phyloP scores from a whole-genome alignment of 1,140 invertebrate species.

The Linepithema humile region DNA sequence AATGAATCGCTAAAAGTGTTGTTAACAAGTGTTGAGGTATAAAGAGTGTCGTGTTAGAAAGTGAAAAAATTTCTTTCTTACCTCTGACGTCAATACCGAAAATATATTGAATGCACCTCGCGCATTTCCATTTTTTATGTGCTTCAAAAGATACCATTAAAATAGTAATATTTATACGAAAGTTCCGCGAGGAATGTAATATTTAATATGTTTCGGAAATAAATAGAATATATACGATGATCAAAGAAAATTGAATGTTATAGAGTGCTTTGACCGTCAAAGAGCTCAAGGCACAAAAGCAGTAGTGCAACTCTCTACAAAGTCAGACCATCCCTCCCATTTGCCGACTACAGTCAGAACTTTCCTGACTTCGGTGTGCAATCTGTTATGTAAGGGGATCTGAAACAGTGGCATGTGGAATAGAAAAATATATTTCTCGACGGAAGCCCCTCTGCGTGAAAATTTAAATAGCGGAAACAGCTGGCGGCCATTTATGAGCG shows the following conservation, averaged over 20 bases:
- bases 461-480: background rate
- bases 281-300: constrained; percentile 19
- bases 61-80: no score
- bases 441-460: background rate
- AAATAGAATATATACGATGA: background rate
- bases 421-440: background rate
- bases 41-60: no score
- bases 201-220: background rate
- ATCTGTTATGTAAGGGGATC: background rate
- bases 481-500: background rate
- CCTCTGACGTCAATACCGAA: no score
- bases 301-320: constrained; percentile 13
- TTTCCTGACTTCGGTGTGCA: constrained; percentile 1
- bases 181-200: background rate
- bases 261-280: background rate
- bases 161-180: background rate
- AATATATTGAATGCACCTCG: no score
- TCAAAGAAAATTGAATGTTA: constrained; percentile 9
- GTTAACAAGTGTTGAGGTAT: no score
- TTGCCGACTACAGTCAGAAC: constrained; percentile 6
- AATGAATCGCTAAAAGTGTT: no score
- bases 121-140: background rate
- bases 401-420: background rate
- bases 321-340: constrained; percentile 23
- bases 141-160: background rate